These are phyloP conservation scores for Drosophila fungiperda DNA, from an alignment of 2,888 invertebrate species.

Conservation along the genomic window DNA sequence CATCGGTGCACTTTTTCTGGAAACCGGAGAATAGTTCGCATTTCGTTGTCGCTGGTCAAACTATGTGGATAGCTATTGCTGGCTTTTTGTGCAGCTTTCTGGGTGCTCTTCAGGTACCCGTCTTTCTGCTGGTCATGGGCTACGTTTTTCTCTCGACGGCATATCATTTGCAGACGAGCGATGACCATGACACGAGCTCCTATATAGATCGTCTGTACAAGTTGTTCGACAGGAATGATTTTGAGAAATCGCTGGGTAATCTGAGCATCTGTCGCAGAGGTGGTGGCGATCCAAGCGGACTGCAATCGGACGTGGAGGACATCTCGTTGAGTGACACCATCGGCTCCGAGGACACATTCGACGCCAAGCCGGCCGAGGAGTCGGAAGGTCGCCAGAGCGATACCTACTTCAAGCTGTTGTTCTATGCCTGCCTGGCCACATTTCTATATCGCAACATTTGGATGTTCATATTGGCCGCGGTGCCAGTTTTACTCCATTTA, in stretches of 20 bases:
- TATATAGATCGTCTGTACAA: constrained; percentile 76
- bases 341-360: constrained; percentile 76
- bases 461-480: constrained; percentile 90
- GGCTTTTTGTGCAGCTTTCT: constrained; percentile 91
- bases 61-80: constrained; percentile 91
- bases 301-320: constrained; percentile 80
- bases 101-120: constrained; percentile 91
- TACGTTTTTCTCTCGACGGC: constrained; percentile 84
- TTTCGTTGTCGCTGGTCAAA: constrained; percentile 89
- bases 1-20: constrained; percentile 91
- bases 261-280: constrained; percentile 81
- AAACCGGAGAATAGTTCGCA: constrained; percentile 88
- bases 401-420: constrained; percentile 90
- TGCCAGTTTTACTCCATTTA: constrained; percentile 87
- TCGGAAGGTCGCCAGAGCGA: constrained; percentile 87
- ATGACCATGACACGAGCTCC: constrained; percentile 63
- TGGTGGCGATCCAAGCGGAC: constrained; percentile 70
- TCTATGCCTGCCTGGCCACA: constrained; percentile 93
- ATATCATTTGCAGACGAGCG: constrained; percentile 83
- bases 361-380: constrained; percentile 60
- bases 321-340: constrained; percentile 81
- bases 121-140: constrained; percentile 89
- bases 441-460: constrained; percentile 94
- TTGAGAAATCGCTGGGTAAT: constrained; percentile 76
- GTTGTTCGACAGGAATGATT: constrained; percentile 80